Conservation (phyloP, 2,888 invertebrate species). For the Pharmacophagus antenor region DNA sequence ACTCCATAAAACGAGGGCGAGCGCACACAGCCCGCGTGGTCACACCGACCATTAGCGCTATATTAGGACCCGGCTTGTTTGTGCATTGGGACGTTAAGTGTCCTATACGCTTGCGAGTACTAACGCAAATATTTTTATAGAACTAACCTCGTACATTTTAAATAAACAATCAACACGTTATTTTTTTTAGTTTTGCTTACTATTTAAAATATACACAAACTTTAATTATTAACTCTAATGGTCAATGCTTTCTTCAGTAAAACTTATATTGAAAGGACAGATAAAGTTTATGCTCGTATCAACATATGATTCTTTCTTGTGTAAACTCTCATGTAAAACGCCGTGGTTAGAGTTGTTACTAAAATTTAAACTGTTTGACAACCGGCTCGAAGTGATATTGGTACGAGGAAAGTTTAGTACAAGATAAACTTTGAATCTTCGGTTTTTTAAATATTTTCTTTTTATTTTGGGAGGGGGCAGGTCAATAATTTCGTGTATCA, state of each 20-base stretch:
- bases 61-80: slow-evolving; percentile 37
- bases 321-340: too few relatives aligned
- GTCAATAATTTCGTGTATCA: too few relatives aligned
- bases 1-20: slow-evolving; percentile 44
- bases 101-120: slow-evolving; percentile 30
- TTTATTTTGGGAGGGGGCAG: too few relatives aligned
- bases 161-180: not conserved
- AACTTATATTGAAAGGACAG: not conserved
- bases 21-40: slow-evolving; percentile 39
- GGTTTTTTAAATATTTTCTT: too few relatives aligned
- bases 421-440: too few relatives aligned
- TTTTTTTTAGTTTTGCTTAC: not conserved
- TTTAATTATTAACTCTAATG: not conserved
- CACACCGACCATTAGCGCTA: slow-evolving; percentile 44
- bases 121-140: slow-evolving; percentile 4
- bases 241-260: too few relatives aligned
- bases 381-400: too few relatives aligned
- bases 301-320: too few relatives aligned
- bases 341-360: too few relatives aligned
- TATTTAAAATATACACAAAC: too few relatives aligned
- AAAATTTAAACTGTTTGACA: too few relatives aligned
- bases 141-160: slow-evolving; percentile 13
- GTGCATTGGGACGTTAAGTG: slow-evolving; percentile 36
- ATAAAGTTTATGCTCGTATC: not conserved
- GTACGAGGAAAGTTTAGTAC: too few relatives aligned